phyloP scores from a whole-genome alignment of 2,888 invertebrate species.

The Spatulosminthurus flaviceps region DNA sequence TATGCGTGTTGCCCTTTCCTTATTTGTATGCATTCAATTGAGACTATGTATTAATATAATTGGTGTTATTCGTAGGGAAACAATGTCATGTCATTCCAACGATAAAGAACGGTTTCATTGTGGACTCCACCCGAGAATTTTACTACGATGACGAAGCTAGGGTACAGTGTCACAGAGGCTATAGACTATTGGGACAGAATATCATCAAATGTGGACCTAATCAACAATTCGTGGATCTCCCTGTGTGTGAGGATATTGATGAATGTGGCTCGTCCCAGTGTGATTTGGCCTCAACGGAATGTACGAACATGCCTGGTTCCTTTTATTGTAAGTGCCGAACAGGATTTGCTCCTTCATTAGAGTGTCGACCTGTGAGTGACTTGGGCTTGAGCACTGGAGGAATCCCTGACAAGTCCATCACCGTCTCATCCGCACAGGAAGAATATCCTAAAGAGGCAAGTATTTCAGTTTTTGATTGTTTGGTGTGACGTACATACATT shows the following conservation, averaged over 20 bases:
- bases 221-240: constrained; percentile 78
- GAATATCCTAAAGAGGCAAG: constrained; percentile 82
- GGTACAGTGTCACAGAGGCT: constrained; percentile 90
- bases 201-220: constrained; percentile 86
- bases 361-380: constrained; percentile 90
- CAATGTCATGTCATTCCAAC: constrained; percentile 79
- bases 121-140: constrained; percentile 79
- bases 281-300: constrained; percentile 88
- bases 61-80: constrained; percentile 68
- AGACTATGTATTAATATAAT: neutral
- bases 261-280: constrained; percentile 90
- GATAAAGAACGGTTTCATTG: constrained; percentile 87
- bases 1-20: neutral
- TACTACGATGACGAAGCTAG: constrained; percentile 89
- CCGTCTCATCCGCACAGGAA: constrained; percentile 81
- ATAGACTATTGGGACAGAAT: constrained; percentile 81
- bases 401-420: constrained; percentile 88
- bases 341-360: constrained; percentile 84
- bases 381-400: constrained; percentile 87
- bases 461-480: too few relatives aligned
- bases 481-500: too few relatives aligned
- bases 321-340: constrained; percentile 87
- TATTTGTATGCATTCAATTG: neutral
- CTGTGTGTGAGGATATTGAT: constrained; percentile 86
- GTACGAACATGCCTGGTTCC: constrained; percentile 82